Percentiles rank a stretch among this genome's conserved stretches.
phyloP scores from a whole-genome alignment of 2,888 invertebrate species.

The Boloria euphrosyne region DNA sequence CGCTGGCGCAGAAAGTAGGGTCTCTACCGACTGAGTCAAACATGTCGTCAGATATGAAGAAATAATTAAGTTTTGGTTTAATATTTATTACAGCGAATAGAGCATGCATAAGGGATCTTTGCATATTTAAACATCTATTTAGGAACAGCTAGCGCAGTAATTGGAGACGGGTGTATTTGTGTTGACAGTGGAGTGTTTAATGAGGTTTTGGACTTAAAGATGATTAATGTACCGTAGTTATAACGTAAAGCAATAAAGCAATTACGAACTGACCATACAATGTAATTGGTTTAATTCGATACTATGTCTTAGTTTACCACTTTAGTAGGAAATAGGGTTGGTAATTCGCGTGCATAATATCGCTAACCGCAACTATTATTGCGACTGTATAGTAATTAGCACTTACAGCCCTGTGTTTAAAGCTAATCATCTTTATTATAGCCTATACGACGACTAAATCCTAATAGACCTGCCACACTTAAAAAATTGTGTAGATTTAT shows the following conservation, averaged over 20 bases:
- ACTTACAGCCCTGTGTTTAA: constrained; percentile 21
- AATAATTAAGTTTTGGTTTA: too few relatives aligned
- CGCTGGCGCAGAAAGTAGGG: too few relatives aligned
- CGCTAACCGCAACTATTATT: constrained; percentile 32
- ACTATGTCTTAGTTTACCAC: constrained; percentile 24
- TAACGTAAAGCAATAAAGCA: background rate
- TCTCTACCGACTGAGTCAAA: too few relatives aligned
- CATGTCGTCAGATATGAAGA: too few relatives aligned
- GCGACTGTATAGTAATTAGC: constrained; percentile 32
- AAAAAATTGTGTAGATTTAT: background rate
- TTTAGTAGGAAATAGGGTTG: constrained; percentile 33
- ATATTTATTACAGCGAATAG: too few relatives aligned
- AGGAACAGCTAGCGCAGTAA: too few relatives aligned
- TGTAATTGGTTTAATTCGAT: constrained; percentile 29
- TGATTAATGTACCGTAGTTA: background rate
- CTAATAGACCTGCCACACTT: too few relatives aligned
- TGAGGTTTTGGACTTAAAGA: constrained; percentile 5
- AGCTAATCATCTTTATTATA: constrained; percentile 28
- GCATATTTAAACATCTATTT: too few relatives aligned
- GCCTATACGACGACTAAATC: background rate
- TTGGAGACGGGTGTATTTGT: background rate
- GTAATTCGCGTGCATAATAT: constrained; percentile 35
- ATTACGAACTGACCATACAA: background rate
- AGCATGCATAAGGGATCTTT: too few relatives aligned
- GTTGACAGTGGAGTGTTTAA: background rate